Conservation (phyloP, 2,797 vertebrate genomes). For the Semaprochilodus insignis region DNA sequence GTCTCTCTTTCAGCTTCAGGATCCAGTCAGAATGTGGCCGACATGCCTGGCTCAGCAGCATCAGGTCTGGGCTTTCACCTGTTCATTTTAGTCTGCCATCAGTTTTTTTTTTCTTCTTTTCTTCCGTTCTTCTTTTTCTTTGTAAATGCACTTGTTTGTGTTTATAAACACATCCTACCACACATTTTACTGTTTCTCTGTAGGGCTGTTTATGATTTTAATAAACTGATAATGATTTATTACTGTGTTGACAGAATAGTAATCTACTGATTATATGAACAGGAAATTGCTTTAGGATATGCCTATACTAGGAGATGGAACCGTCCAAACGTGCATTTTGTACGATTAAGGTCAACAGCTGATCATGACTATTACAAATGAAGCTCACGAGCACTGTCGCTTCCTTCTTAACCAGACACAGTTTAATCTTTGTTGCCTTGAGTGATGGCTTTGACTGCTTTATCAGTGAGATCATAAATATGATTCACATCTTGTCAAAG, state of each 20-base stretch:
- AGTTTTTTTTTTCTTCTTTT: too few relatives aligned
- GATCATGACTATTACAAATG: neutral
- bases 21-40: slow-evolving; percentile 69
- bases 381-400: neutral
- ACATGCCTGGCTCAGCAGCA: slow-evolving; percentile 60
- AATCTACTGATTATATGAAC: neutral
- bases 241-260: too few relatives aligned
- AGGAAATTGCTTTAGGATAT: neutral
- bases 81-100: slow-evolving; percentile 14
- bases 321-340: neutral
- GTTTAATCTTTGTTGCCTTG: neutral
- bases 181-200: neutral
- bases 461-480: neutral
- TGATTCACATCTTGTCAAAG: neutral
- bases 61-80: slow-evolving; percentile 71
- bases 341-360: neutral
- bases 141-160: neutral
- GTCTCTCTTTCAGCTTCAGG: slow-evolving; percentile 69
- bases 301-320: too few relatives aligned
- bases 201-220: too few relatives aligned
- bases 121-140: neutral
- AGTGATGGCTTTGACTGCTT: neutral
- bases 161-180: neutral
- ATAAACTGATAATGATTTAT: too few relatives aligned
- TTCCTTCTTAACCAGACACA: neutral